phyloP scores from a whole-genome alignment of 2,797 vertebrate species.

The Crocidura indochinensis region DNA sequence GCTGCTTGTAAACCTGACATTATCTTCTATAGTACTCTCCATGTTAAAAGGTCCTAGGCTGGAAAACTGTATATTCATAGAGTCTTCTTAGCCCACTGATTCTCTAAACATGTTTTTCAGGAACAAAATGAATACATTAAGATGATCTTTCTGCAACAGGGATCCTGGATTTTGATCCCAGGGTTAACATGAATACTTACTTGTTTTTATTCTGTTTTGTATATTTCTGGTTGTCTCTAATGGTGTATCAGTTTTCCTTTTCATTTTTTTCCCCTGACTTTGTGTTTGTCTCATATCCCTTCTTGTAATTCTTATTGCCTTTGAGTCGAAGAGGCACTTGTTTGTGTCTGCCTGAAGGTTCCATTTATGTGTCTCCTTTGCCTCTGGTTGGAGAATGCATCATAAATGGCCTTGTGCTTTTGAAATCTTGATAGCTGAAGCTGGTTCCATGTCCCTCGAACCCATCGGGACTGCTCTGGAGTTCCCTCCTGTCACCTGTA shows the following conservation, averaged over 20 bases:
- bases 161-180: background rate
- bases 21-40: constrained; percentile 15
- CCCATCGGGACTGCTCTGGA: background rate
- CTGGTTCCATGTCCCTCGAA: background rate
- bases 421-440: background rate
- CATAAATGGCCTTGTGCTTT: constrained; percentile 21
- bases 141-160: background rate
- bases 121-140: background rate
- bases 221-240: constrained; percentile 45
- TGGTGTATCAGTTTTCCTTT: background rate
- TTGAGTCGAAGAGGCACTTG: background rate
- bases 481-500: background rate
- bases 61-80: background rate
- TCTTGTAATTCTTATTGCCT: constrained; percentile 23
- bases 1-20: background rate
- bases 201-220: constrained; percentile 7
- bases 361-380: background rate
- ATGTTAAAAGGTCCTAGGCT: background rate
- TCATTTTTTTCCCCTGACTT: background rate
- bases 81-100: background rate
- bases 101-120: constrained; percentile 24
- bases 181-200: background rate
- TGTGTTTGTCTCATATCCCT: constrained; percentile 52
- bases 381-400: constrained; percentile 23
- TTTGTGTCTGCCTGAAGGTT: constrained; percentile 35